Conservation (phyloP, 2,113 vertebrate genomes). For the Irena cyanogastra region DNA sequence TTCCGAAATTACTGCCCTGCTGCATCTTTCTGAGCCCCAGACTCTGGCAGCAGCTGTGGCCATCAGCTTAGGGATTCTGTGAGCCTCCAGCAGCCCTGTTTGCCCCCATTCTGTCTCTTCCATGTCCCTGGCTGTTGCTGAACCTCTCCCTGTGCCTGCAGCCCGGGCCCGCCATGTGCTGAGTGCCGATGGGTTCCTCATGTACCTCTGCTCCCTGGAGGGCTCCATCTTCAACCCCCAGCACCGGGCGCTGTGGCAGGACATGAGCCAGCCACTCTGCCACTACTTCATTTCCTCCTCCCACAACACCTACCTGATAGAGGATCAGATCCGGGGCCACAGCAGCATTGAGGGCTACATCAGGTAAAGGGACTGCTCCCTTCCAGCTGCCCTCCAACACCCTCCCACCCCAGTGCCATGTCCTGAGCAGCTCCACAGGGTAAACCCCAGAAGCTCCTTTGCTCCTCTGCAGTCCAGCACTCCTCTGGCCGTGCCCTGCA, state of each 20-base stretch:
- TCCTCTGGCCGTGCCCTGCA: background rate
- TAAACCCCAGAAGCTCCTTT: background rate
- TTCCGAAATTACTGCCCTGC: background rate
- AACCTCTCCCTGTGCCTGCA: conserved; percentile 15
- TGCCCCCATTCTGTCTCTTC: background rate
- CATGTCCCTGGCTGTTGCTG: background rate
- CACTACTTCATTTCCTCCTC: conserved; percentile 95
- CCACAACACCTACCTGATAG: conserved; percentile 94
- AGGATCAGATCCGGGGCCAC: conserved; percentile 90
- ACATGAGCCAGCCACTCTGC: conserved; percentile 87
- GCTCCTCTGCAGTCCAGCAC: background rate
- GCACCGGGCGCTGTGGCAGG: conserved; percentile 77
- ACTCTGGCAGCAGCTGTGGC: background rate
- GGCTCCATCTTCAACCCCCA: conserved; percentile 85
- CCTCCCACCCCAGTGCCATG: background rate
- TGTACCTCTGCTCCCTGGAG: conserved; percentile 86
- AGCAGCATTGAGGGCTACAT: conserved; percentile 96
- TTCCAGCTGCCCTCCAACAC: background rate
- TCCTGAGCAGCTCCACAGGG: background rate
- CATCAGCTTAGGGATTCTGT: background rate
- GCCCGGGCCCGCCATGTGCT: conserved; percentile 83
- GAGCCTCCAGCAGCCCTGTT: background rate
- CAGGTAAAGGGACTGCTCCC: conserved; percentile 71
- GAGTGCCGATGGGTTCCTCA: conserved; percentile 89
- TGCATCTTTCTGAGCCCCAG: background rate